A percentile compares a stretch with the other conserved stretches of the same genome.
Evolutionary conservation across 2,888 invertebrate genomes (phyloP).

Genomic region (Sicus ferrugineus): DNA sequence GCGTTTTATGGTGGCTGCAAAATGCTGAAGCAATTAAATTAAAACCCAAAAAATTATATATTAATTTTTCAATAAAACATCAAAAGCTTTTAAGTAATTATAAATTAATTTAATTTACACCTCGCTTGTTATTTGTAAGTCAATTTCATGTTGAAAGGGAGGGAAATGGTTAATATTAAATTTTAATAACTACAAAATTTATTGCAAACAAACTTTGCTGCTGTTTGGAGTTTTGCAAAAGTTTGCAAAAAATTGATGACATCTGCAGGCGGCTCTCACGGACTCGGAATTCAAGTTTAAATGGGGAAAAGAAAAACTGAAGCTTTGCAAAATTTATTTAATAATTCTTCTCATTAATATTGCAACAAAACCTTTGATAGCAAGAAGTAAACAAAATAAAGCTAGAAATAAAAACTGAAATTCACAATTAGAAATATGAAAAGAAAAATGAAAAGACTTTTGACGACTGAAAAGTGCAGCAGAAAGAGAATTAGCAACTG

Average conservation of each 20-base stretch:
- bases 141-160: neutral
- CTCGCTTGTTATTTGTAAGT: neutral
- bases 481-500: neutral
- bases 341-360: constrained; percentile 19
- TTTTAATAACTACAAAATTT: too few species aligned
- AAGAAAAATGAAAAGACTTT: neutral
- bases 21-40: constrained; percentile 5
- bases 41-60: neutral
- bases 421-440: neutral
- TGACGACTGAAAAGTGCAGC: neutral
- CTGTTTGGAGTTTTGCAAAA: too few species aligned
- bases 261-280: too few species aligned
- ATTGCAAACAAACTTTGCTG: too few species aligned
- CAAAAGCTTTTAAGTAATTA: neutral
- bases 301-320: neutral
- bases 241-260: too few species aligned
- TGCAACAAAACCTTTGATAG: neutral
- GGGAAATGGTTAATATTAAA: neutral
- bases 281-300: neutral
- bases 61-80: neutral
- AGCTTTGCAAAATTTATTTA: neutral
- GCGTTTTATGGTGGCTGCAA: neutral
- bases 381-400: neutral
- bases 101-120: neutral
- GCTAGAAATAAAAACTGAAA: too few species aligned